Evolutionary conservation across 2,888 invertebrate species (phyloP).

Genomic region (Diarsia mendica): DNA sequence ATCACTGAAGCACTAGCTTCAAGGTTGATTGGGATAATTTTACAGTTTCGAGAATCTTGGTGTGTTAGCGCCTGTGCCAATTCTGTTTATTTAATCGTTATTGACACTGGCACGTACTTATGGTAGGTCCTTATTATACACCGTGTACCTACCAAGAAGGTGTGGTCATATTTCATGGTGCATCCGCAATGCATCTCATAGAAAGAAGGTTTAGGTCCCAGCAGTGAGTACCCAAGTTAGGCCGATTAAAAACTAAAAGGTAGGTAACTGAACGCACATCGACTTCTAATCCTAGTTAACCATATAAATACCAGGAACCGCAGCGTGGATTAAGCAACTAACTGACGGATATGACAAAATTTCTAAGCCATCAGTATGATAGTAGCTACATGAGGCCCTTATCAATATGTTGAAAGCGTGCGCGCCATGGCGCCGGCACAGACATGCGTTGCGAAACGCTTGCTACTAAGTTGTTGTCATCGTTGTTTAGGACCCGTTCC

Average conservation of each 20-base stretch:
- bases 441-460: constrained; percentile 46
- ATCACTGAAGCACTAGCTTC: too few relatives aligned
- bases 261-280: neutral
- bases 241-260: neutral
- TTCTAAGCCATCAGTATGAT: constrained; percentile 52
- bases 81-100: constrained; percentile 4
- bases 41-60: neutral
- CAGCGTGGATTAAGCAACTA: constrained; percentile 1
- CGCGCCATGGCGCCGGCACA: constrained; percentile 26
- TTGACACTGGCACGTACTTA: neutral
- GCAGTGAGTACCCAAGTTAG: neutral
- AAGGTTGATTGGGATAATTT: too few relatives aligned
- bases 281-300: neutral
- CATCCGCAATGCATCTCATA: neutral
- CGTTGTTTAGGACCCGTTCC: constrained; percentile 50
- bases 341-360: neutral
- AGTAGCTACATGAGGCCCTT: constrained; percentile 39
- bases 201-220: neutral
- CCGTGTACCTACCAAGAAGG: neutral
- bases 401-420: constrained; percentile 47
- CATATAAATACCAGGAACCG: neutral
- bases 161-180: neutral
- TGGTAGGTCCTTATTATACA: neutral
- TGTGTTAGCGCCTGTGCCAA: neutral
- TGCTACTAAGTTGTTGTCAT: constrained; percentile 65